Base-by-base conservation (phyloP, 1,140 invertebrate genomes). In the Alviniconcha marisindica region DNA sequence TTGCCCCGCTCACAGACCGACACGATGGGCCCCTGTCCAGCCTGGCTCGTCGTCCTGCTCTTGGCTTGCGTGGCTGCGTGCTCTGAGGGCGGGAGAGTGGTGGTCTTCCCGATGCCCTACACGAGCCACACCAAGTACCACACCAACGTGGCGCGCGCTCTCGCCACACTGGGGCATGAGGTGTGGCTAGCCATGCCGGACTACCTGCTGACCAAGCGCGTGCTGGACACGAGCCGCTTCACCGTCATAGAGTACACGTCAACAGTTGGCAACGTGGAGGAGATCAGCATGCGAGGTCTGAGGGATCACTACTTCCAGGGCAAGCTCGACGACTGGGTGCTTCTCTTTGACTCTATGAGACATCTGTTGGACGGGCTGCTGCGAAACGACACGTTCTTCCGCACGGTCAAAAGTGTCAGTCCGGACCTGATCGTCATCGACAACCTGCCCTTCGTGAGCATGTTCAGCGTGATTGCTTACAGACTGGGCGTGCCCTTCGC, bases 401-500 rank as follows among this genome's bases (percentile, higher is more conserved):
- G n/a, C n/a, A n/a, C n/a, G n/a, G n/a, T n/a, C n/a, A n/a, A n/a
- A n/a, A n/a, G n/a, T n/a, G n/a, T n/a, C 0, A n/a, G 73, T 15
- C 74, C 82, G 3, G 48, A 63, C 56, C 56, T 83, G 4, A 40
- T 78, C 38, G 74, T 82, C 28, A 54, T 82, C 24, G 81, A 82
- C 71, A 74, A 73, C 51, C 44, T 82, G 66, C 54, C 81, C 3
- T 38, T 60, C 33, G 66, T 73, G 69, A 56, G 56, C 66, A 81
- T 80, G 77, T 44, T 82, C 24, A 15, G 40, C 2, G 60, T 84
- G n/a, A 56, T 86, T 31, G 54, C 85, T 2, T 86, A 86, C 44
- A 84, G 60, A 38, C 76, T 86, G 21, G 76, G 42, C 15, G 74
- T 86, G 21, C 85, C 85, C n/a, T 86, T 82, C 21, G 76, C 83